Conservation (phyloP, 1,140 invertebrate genomes). For the Streblospio benedicti region DNA sequence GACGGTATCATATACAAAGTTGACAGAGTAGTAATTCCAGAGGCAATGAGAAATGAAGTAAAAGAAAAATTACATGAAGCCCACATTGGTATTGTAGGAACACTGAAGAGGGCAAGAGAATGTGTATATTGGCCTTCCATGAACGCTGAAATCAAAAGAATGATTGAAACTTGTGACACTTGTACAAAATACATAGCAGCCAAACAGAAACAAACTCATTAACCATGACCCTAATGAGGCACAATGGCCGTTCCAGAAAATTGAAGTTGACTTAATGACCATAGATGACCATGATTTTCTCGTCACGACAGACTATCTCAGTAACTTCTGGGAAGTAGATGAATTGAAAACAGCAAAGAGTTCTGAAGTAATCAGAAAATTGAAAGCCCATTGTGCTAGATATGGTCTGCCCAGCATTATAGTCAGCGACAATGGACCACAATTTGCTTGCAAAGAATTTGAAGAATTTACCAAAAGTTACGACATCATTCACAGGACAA, state of each 20-base stretch:
- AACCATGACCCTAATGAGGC: too few relatives aligned
- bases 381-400: conserved; percentile 20
- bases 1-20: not conserved
- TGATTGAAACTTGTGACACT: too few relatives aligned
- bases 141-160: too few relatives aligned
- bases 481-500: too few relatives aligned
- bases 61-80: not conserved
- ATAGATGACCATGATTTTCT: not conserved
- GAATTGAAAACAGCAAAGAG: not conserved
- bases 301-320: conserved; percentile 3
- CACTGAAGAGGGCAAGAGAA: too few relatives aligned
- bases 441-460: conserved; percentile 25
- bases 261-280: not conserved
- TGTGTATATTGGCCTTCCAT: too few relatives aligned
- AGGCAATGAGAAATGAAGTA: not conserved
- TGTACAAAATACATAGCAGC: too few relatives aligned
- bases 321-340: conserved; percentile 5
- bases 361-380: not conserved
- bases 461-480: conserved; percentile 18
- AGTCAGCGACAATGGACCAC: conserved; percentile 24
- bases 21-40: not conserved
- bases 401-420: conserved; percentile 21
- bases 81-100: not conserved
- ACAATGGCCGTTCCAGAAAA: conserved; percentile 5
- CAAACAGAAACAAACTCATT: too few relatives aligned